Conservation (phyloP, 2,797 vertebrate species). For the Dendrocincla tyrannina region DNA sequence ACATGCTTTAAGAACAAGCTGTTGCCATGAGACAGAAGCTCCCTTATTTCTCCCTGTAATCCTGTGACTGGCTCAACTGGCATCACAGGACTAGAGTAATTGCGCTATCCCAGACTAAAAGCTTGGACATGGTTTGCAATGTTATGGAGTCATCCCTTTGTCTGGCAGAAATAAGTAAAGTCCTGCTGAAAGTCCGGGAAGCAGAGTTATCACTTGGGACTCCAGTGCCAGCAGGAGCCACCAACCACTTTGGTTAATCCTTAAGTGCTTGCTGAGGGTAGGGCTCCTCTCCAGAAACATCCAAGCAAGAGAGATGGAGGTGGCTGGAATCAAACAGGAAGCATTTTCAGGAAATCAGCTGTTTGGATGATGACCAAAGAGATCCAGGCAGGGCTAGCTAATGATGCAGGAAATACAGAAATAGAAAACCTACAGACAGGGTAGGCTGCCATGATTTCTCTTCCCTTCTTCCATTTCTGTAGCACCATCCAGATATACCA, state of each 20-base stretch:
- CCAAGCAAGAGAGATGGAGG: not conserved
- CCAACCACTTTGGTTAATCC: not conserved
- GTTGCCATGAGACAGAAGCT: not conserved
- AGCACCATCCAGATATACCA: not conserved
- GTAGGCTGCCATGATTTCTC: not conserved
- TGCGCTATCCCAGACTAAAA: not conserved
- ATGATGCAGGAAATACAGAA: slow-evolving; percentile 18
- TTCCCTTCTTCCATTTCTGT: not conserved
- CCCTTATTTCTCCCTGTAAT: not conserved
- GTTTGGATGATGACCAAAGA: not conserved
- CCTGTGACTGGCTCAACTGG: not conserved
- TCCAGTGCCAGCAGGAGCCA: not conserved
- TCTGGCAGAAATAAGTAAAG: not conserved
- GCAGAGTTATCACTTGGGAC: not conserved
- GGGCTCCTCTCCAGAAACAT: not conserved
- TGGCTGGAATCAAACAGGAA: not conserved
- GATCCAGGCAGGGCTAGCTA: not conserved
- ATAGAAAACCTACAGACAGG: not conserved
- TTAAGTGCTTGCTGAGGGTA: not conserved
- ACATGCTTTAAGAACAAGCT: not conserved
- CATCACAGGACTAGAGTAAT: not conserved
- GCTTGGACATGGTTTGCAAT: not conserved
- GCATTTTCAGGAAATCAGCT: slow-evolving; percentile 8
- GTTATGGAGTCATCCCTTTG: fast-evolving
- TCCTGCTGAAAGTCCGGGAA: not conserved